A percentile compares a stretch with the other conserved stretches of the same genome.
phyloP scores from a whole-genome alignment of 1,140 invertebrate species.

The Galendromus occidentalis region DNA sequence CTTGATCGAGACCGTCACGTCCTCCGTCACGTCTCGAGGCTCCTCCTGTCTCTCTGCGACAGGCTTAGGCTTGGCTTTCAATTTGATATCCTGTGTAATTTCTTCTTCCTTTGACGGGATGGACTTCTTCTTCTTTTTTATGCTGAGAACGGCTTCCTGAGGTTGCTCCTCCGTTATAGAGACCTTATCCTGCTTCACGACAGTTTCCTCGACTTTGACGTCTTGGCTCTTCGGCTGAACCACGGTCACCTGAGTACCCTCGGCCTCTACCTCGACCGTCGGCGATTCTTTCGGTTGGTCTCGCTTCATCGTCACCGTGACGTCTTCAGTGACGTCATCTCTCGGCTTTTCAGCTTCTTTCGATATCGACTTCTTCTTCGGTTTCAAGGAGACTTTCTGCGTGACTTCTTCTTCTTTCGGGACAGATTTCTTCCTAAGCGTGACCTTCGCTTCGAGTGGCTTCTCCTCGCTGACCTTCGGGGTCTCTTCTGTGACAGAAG shows the following conservation, averaged over 20 bases:
- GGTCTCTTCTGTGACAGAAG: not conserved
- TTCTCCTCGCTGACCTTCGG: constrained; percentile 12
- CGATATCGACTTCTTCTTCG: constrained; percentile 1
- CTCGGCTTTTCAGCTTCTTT: constrained; percentile 12
- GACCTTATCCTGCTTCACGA: too few relatives aligned
- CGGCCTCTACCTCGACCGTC: too few relatives aligned
- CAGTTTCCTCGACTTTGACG: constrained; percentile 1
- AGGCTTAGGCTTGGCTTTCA: not conserved
- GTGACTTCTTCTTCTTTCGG: not conserved
- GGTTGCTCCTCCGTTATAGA: constrained; percentile 4
- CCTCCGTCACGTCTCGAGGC: constrained; percentile 8
- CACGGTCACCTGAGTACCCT: constrained; percentile 12
- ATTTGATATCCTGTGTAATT: not conserved
- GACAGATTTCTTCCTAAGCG: not conserved
- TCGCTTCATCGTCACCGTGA: not conserved
- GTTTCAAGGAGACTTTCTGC: constrained; percentile 2
- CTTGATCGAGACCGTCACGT: not conserved
- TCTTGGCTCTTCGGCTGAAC: constrained; percentile 11
- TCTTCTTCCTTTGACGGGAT: not conserved
- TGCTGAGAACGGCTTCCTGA: not conserved
- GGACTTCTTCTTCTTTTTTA: constrained; percentile 9
- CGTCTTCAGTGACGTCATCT: constrained; percentile 10
- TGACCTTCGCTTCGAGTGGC: not conserved
- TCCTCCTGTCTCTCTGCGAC: constrained; percentile 14
- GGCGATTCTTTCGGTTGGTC: not conserved